phyloP scores from a whole-genome alignment of 2,888 invertebrate species.

The Tipula unca region DNA sequence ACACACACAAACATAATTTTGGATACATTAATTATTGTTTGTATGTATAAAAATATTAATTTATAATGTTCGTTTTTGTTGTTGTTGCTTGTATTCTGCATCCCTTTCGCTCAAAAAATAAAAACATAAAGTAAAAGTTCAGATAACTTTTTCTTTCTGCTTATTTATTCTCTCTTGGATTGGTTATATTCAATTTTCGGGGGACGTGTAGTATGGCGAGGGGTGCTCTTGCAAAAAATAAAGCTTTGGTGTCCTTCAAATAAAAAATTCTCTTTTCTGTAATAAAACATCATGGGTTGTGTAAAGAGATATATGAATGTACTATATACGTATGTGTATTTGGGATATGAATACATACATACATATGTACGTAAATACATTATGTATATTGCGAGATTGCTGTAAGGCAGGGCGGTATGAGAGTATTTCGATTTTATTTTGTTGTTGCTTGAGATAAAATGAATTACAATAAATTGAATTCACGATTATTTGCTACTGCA shows the following conservation, averaged over 20 bases:
- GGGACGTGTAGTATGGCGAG: background rate
- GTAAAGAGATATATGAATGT: background rate
- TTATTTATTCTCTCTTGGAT: background rate
- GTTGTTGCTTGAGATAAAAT: background rate
- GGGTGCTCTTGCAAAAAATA: background rate
- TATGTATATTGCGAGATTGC: background rate
- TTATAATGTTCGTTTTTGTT: background rate
- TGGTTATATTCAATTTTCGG: background rate
- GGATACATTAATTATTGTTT: background rate
- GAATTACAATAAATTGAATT: background rate
- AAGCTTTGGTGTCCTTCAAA: background rate
- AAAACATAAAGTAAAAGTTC: background rate
- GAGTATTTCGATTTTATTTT: background rate
- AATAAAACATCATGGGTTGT: background rate
- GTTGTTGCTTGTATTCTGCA: background rate
- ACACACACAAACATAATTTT: background rate
- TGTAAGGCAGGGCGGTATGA: background rate
- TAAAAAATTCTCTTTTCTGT: background rate
- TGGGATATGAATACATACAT: background rate
- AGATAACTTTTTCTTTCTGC: background rate
- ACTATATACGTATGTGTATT: background rate
- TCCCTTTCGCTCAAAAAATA: background rate
- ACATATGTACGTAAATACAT: background rate
- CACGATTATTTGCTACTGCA: background rate
- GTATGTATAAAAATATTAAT: background rate